Evolutionary conservation across 2,797 vertebrate species (phyloP), one percentile per base, ranked within the genome.

Genomic region (Cirrhinus molitorella): DNA sequence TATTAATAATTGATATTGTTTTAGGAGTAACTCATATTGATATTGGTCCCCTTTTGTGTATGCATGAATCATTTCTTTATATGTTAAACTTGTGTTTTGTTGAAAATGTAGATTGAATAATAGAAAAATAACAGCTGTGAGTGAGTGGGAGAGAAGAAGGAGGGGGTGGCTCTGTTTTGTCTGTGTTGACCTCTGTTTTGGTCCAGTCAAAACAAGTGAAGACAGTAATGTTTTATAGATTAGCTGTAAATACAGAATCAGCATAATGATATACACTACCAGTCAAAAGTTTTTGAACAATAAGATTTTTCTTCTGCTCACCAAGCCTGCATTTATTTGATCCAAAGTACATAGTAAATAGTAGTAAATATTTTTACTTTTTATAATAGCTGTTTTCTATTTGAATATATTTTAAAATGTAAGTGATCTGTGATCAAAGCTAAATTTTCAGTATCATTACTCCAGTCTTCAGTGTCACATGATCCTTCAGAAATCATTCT

Each of bases 1-100:
- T 57, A 23, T 72, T 61, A 81, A 73, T 73, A 63, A 72, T 81
- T 72, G 23, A 81, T 23, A 25, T 5, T 8, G 57, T 63, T 67
- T n/a, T n/a, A 4, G 2, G 8, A 13, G 31, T 45, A 71, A n/a
- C 53, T 45, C 16, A 9, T 55, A n/a, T 68, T 28, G n/a, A 8
- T 34, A 59, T 71, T 12, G 23, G 0, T 21, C 25, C 19, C 21
- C 23, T 34, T 72, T 47, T 71, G 25, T 57, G 37, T 70, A 59
- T 45, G 25, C 16, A 9, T 43, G 23, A 59, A 57, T 80, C 1
- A 31, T 43, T 21, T 80, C 12, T 57, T 57, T 59, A 43, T 45
- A 43, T 80, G 16, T 71, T 28, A 47, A 16, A 45, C 11, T 47
- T 75, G 49, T 57, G 5, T 31, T 63, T 37, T 21, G 25, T 11